Evolutionary conservation across 2,113 vertebrate species (phyloP), one percentile per base, ranked within the genome.

Genomic region (Otocyon megalotis): DNA sequence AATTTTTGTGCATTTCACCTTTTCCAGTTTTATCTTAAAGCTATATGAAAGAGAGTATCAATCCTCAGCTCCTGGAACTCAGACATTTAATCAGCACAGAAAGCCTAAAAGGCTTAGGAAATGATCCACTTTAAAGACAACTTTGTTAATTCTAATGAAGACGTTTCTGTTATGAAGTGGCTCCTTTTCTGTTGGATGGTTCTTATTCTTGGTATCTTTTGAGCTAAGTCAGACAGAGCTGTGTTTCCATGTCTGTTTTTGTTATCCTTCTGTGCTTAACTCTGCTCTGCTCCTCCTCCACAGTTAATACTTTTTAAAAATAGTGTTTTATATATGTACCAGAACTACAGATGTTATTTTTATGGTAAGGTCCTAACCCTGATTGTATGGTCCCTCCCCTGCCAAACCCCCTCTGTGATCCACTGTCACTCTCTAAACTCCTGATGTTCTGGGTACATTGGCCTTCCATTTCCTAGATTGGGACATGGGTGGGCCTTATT

Each of bases 21-120:
- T 96, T 87, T 77, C 62, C 58, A 83, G 69, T 95, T 88, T 97
- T 93, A 80, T 94, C 65, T 88, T 95, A 72, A 91, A 85, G 48
- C 67, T 69, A 0, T 60, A 15, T 82, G 71, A 72, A 92, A 94
- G 62, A 71, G 32, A 15, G 22, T 53, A 69, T 96, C 92, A 80
- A 0, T 85, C 28, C 62, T 83, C 7, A 43, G 77, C 67, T 89
- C 43, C 26, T 20, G 32, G 76, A 72, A 81, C 43, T 77, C 58
- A 4, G 37, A 76, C 87, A 76, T 12, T 87, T 86, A 92, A 80
- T 65, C 65, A 90, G 65, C 32, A 76, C 32, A 35, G 72, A 92
- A 96, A 94, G 8, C 48, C 48, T 86, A 74, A 74, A 83, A 95
- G 89, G 74, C 94, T 84, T 69, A 93, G 94, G 83, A 89, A 83